These are phyloP conservation scores for Polietes domitor DNA, from an alignment of 2,888 invertebrate species.

Conservation along the genomic window DNA sequence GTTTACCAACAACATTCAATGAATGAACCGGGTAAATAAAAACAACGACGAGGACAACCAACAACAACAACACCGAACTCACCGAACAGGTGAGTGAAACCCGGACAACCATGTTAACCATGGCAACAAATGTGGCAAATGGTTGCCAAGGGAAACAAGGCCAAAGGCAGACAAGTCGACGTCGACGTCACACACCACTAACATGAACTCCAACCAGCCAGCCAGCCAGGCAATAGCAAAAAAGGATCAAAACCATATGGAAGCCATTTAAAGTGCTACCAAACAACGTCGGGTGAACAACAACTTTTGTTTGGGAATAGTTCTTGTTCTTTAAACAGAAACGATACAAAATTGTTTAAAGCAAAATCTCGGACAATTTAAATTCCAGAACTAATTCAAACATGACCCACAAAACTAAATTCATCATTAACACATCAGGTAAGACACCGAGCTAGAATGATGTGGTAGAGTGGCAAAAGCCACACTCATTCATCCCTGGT, in stretches of 20 bases:
- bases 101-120: slow-evolving; percentile 66
- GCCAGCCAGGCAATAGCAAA: slow-evolving; percentile 34
- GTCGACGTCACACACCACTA: no score
- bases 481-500: no score
- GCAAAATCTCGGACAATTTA: neutral
- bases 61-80: neutral
- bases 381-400: slow-evolving; percentile 8
- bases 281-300: slow-evolving; percentile 38
- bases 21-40: slow-evolving; percentile 55
- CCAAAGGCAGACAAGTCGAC: slow-evolving; percentile 48
- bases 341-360: slow-evolving; percentile 13
- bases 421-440: slow-evolving; percentile 81
- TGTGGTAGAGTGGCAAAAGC: no score
- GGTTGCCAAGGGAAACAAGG: slow-evolving; percentile 59
- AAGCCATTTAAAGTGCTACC: slow-evolving; percentile 14
- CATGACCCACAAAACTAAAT: slow-evolving; percentile 76
- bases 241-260: slow-evolving; percentile 38
- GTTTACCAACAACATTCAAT: slow-evolving; percentile 54
- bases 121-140: slow-evolving; percentile 51
- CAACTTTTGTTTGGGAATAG: neutral
- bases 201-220: neutral
- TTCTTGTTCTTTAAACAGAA: no score
- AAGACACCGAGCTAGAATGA: slow-evolving; percentile 43
- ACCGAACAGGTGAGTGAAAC: slow-evolving; percentile 64
- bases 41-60: slow-evolving; percentile 37